Conservation (phyloP, 2,888 invertebrate species). For the Hipparchia sbordonii region DNA sequence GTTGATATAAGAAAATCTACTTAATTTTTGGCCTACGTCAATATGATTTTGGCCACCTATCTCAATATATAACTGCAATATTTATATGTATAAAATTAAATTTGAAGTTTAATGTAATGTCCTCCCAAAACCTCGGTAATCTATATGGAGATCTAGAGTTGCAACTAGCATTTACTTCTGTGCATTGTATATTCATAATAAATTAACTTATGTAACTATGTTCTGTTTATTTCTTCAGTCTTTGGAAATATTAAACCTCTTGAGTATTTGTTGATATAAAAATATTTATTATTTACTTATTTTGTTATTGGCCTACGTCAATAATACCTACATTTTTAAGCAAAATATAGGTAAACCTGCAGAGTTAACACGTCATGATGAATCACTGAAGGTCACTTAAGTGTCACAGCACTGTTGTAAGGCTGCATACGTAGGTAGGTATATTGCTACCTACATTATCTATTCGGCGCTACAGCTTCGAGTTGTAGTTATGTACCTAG, state of each 20-base stretch:
- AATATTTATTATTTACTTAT: not conserved
- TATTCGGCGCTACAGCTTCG: too few relatives aligned
- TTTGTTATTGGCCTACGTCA: not conserved
- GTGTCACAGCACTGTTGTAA: constrained; percentile 30
- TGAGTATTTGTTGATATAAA: too few relatives aligned
- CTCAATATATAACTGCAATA: constrained; percentile 66
- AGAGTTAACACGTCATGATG: too few relatives aligned
- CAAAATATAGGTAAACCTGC: too few relatives aligned
- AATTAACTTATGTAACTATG: constrained; percentile 63
- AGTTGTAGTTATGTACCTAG: too few relatives aligned
- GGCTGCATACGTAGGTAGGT: constrained; percentile 21
- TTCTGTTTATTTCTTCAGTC: not conserved
- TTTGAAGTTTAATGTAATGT: constrained; percentile 65
- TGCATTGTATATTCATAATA: constrained; percentile 81
- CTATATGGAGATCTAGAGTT: constrained; percentile 56
- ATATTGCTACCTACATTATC: too few relatives aligned
- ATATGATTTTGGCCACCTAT: constrained; percentile 89
- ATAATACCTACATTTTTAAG: too few relatives aligned
- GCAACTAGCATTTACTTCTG: constrained; percentile 79
- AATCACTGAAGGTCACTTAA: constrained; percentile 33
- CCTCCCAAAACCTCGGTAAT: constrained; percentile 71
- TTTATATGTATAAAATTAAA: constrained; percentile 54
- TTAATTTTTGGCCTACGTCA: too few relatives aligned
- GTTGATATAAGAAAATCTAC: too few relatives aligned
- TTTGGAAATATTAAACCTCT: too few relatives aligned